These are phyloP conservation scores for Hirudinaria manillensis DNA, from an alignment of 2,888 invertebrate species.

Conservation along the genomic window DNA sequence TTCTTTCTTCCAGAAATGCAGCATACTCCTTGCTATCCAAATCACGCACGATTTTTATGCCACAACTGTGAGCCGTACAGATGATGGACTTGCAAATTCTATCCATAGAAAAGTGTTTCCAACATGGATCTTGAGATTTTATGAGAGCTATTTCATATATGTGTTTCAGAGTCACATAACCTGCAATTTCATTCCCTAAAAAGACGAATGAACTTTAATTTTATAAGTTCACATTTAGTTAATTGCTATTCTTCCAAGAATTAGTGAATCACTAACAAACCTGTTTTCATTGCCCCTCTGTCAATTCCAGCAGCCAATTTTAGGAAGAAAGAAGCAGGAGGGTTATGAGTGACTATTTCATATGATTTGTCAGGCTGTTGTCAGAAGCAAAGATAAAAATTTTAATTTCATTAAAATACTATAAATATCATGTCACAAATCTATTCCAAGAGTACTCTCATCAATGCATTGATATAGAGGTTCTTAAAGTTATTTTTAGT, in stretches of 20 bases:
- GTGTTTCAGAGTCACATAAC: slow-evolving; percentile 86
- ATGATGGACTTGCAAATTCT: slow-evolving; percentile 71
- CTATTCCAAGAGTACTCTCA: too few relatives aligned
- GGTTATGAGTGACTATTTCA: slow-evolving; percentile 73
- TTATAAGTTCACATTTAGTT: neutral
- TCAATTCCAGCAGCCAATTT: slow-evolving; percentile 90
- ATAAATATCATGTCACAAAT: slow-evolving; percentile 12
- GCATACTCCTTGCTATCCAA: slow-evolving; percentile 70
- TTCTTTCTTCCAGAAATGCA: slow-evolving; percentile 70
- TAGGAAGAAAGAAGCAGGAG: slow-evolving; percentile 79
- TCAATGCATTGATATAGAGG: too few relatives aligned
- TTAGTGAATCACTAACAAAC: slow-evolving; percentile 28
- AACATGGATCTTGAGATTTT: slow-evolving; percentile 76
- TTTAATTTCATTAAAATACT: neutral
- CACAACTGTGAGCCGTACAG: slow-evolving; percentile 71
- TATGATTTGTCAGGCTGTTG: slow-evolving; percentile 72
- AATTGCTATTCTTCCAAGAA: neutral
- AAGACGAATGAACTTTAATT: slow-evolving; percentile 3
- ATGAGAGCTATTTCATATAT: slow-evolving; percentile 94
- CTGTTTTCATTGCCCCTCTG: slow-evolving; percentile 62
- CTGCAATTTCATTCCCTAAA: slow-evolving; percentile 70
- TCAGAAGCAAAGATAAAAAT: slow-evolving; percentile 8
- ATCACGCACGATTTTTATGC: slow-evolving; percentile 70
- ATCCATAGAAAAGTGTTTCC: slow-evolving; percentile 44
- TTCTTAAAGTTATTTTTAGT: too few relatives aligned